A percentile compares a stretch with the other conserved stretches of the same genome.
phyloP scores from a whole-genome alignment of 2,797 vertebrate genomes.

The Emydoidea blandingii region DNA sequence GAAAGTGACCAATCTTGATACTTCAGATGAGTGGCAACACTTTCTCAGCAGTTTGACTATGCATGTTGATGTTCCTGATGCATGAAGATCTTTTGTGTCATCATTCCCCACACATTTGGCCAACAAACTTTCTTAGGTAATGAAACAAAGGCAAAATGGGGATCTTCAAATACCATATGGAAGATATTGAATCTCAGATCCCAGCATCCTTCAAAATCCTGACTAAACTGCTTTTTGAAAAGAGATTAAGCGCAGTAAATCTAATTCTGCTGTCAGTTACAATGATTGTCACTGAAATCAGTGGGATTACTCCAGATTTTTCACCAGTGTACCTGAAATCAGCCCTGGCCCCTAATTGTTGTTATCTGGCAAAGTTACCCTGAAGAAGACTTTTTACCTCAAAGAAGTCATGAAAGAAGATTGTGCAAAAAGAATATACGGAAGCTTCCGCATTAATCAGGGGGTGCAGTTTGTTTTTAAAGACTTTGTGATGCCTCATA shows the following conservation, averaged over 20 bases:
- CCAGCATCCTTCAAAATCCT: background rate
- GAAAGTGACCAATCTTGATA: background rate
- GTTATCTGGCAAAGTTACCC: background rate
- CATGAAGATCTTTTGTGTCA: background rate
- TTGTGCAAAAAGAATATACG: background rate
- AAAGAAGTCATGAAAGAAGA: background rate
- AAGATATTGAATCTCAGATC: background rate
- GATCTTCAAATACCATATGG: accelerated
- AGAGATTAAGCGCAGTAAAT: background rate
- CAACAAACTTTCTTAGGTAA: background rate
- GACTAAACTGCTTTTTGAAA: background rate
- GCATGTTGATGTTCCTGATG: background rate
- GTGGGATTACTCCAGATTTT: background rate
- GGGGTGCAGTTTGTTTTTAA: background rate
- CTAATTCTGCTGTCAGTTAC: background rate
- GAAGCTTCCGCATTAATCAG: background rate
- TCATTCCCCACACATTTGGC: accelerated
- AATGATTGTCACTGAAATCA: background rate
- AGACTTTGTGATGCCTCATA: background rate
- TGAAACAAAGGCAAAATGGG: background rate
- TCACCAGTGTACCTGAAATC: background rate
- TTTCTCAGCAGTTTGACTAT: background rate
- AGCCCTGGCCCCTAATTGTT: background rate
- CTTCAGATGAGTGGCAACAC: background rate
- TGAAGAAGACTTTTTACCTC: background rate